Percentiles rank a stretch among this genome's conserved stretches.
phyloP scores from a whole-genome alignment of 2,888 invertebrate genomes.

The Eustalomyia histrio region DNA sequence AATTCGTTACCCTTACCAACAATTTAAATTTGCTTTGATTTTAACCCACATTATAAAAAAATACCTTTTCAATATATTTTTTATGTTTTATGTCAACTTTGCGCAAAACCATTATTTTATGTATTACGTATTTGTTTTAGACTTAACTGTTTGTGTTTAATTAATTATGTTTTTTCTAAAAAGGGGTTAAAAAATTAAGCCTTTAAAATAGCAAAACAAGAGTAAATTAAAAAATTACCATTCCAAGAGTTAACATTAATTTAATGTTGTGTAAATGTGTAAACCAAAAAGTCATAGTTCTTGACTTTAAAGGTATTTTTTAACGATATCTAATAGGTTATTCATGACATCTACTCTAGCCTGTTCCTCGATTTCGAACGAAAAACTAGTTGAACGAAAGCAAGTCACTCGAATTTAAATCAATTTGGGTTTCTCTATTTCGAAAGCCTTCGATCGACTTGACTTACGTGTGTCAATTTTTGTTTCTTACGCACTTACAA shows the following conservation, averaged over 20 bases:
- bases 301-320: too few species aligned
- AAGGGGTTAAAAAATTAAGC: conserved; percentile 5
- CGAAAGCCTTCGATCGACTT: too few species aligned
- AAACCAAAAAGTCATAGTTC: conserved; percentile 27
- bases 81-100: conserved; percentile 30
- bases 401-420: too few species aligned
- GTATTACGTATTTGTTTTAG: conserved; percentile 34
- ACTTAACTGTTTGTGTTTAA: conserved; percentile 52
- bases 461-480: too few species aligned
- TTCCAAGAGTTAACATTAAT: conserved; percentile 1
- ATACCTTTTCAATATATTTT: conserved; percentile 2
- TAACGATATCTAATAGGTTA: too few species aligned
- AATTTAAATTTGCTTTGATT: conserved; percentile 17
- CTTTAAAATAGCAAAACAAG: conserved; percentile 6
- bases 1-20: conserved; percentile 19
- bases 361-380: too few species aligned
- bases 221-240: conserved; percentile 3
- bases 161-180: conserved; percentile 44
- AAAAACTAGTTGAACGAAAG: too few species aligned
- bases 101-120: conserved; percentile 32
- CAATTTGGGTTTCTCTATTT: too few species aligned
- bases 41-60: conserved; percentile 2
- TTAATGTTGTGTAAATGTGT: conserved; percentile 18
- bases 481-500: too few species aligned
- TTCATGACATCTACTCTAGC: too few species aligned